Evolutionary conservation across 2,113 vertebrate species (phyloP), one percentile per base, ranked within the genome.

Genomic region (Urocitellus parryii): DNA sequence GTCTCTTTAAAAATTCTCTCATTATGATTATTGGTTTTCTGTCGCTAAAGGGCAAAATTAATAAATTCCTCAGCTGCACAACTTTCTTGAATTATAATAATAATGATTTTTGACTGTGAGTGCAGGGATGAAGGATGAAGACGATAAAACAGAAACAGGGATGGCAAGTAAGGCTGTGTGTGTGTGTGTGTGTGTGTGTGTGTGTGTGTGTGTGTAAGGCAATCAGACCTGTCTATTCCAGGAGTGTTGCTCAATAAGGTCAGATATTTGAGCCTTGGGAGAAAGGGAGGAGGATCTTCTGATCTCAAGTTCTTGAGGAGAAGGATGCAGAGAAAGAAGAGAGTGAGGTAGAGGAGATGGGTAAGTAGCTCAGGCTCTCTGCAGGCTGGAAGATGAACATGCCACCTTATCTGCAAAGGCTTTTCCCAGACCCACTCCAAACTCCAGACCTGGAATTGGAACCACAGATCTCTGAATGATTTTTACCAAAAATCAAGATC

Each of bases 41-140:
- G 78, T 95, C 93, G 96, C 95, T 68, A n/a, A 84, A 70, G 90
- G 96, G 95, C 70, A 97, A 96, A 97, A 97, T 96, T 97, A 98
- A 97, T 97, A 97, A 96, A 96, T 97, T 97, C 88, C 42, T 94
- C 76, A 95, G 91, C 81, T n/a, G 16, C 18, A 90, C 72, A 95
- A 85, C 70, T 97, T 97, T 89, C 92, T 97, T 53, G 80, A 93
- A 97, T 90, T 96, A 76, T 95, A 97, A 97, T 97, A 97, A 97
- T 97, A 97, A 97, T 58, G 63, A 88, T 97, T 81, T 83, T 85
- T 4, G 9, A 79, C 58, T 88, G 45, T 91, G 73, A 68, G 95
- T 1, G 3, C 82, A 70, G 65, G 24, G 58, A 81, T 89, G 79
- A 94, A 92, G 74, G 73, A 97, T 76, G 70, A 37, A 96, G 73